phyloP scores from a whole-genome alignment of 2,888 invertebrate species.

The Hypolimnas misippus region DNA sequence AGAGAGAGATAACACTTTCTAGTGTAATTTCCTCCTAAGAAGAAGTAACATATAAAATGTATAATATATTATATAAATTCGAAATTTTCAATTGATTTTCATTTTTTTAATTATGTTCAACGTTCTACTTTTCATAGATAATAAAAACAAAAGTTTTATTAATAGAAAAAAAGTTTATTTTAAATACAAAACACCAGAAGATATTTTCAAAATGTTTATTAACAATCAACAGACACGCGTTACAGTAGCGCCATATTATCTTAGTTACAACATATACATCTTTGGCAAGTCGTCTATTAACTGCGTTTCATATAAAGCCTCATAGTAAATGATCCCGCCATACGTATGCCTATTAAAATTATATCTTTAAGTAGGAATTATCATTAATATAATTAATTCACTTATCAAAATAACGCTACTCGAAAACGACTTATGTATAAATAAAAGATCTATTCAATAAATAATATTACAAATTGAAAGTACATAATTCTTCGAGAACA shows the following conservation, averaged over 20 bases:
- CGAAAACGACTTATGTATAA: slow-evolving; percentile 9
- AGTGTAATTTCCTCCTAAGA: too few relatives aligned
- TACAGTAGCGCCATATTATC: slow-evolving; percentile 44
- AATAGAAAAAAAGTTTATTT: too few relatives aligned
- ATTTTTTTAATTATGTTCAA: too few relatives aligned
- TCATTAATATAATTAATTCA: slow-evolving; percentile 18
- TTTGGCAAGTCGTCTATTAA: slow-evolving; percentile 56
- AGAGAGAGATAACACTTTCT: too few relatives aligned
- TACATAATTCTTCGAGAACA: background rate
- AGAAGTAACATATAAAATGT: too few relatives aligned
- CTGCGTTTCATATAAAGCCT: slow-evolving; percentile 36
- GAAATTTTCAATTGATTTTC: too few relatives aligned
- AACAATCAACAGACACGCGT: slow-evolving; percentile 73
- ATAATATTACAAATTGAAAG: background rate
- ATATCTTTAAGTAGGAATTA: slow-evolving; percentile 32
- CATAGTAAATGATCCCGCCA: slow-evolving; percentile 33
- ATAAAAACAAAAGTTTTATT: too few relatives aligned
- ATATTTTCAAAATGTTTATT: slow-evolving; percentile 69
- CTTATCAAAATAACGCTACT: slow-evolving; percentile 8
- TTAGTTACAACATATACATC: slow-evolving; percentile 59
- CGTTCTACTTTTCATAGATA: too few relatives aligned
- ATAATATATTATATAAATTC: too few relatives aligned
- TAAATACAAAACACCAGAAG: too few relatives aligned
- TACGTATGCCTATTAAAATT: slow-evolving; percentile 24
- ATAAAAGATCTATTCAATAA: slow-evolving; percentile 17